These are phyloP conservation scores for Lycocerus yunnanus DNA, from an alignment of 2,888 invertebrate species.

Conservation along the genomic window DNA sequence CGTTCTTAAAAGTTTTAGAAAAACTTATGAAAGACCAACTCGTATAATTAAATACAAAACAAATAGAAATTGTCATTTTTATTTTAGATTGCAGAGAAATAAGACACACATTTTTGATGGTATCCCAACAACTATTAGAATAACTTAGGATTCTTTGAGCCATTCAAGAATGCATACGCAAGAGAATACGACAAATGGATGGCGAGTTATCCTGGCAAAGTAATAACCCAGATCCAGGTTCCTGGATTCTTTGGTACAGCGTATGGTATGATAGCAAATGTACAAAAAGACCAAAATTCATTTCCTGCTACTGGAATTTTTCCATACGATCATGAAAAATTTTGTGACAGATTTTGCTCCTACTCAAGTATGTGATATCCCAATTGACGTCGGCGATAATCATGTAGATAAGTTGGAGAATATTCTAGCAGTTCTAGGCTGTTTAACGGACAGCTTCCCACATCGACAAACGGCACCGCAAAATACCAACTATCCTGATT, in stretches of 20 bases:
- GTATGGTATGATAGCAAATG: constrained; percentile 10
- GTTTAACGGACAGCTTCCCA: background rate
- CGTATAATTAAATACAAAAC: too few species aligned
- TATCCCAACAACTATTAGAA: too few species aligned
- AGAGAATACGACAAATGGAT: constrained; percentile 15
- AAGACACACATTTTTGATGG: too few species aligned
- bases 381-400: background rate
- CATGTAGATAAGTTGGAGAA: background rate
- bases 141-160: constrained; percentile 4
- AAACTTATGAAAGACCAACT: too few species aligned
- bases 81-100: too few species aligned
- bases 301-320: constrained; percentile 16
- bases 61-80: too few species aligned
- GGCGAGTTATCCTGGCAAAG: constrained; percentile 13
- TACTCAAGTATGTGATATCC: background rate
- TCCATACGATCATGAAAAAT: too few species aligned
- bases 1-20: too few species aligned
- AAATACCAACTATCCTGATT: background rate
- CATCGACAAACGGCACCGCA: background rate
- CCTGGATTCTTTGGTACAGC: constrained; percentile 9
- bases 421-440: background rate
- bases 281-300: constrained; percentile 3
- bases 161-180: constrained; percentile 11
- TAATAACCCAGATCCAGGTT: constrained; percentile 13
- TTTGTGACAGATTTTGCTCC: too few species aligned